These are phyloP conservation scores for Eutrigla gurnardus DNA, from an alignment of 2,797 vertebrate species.

Conservation along the genomic window DNA sequence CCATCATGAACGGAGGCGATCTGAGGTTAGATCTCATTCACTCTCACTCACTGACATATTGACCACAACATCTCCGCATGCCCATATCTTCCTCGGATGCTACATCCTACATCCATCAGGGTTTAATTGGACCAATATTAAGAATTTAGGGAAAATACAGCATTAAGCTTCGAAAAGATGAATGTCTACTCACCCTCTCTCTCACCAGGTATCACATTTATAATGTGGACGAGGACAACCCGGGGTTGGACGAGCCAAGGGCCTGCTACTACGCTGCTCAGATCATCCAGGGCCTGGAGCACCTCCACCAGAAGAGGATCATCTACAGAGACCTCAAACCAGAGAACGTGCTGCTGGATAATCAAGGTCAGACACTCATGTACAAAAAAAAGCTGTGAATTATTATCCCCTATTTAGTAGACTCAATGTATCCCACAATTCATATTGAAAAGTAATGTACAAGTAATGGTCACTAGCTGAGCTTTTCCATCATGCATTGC, in stretches of 20 bases:
- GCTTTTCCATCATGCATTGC: too few relatives aligned
- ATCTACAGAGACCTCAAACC: conserved; percentile 95
- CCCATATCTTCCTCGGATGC: not conserved
- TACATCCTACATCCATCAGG: not conserved
- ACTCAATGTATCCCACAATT: too few relatives aligned
- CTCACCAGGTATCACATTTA: conserved; percentile 88
- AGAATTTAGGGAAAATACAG: not conserved
- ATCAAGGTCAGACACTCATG: conserved; percentile 80
- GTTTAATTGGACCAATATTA: not conserved
- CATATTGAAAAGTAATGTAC: too few relatives aligned
- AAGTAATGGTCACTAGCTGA: too few relatives aligned
- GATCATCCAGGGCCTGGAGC: conserved; percentile 84
- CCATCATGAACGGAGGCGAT: conserved; percentile 93
- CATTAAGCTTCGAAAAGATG: not conserved
- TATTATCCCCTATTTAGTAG: too few relatives aligned
- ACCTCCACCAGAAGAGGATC: conserved; percentile 88
- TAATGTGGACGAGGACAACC: conserved; percentile 87
- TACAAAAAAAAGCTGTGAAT: not conserved
- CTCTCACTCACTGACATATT: not conserved
- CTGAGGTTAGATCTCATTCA: conserved; percentile 84
- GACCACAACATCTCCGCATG: not conserved
- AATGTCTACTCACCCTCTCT: not conserved
- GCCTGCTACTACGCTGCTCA: conserved; percentile 89
- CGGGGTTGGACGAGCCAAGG: conserved; percentile 84
- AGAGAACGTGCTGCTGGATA: conserved; percentile 92